These are phyloP conservation scores for Montipora capricornis DNA, from an alignment of 64 coral and sea anemone genomes.

Conservation along the genomic window DNA sequence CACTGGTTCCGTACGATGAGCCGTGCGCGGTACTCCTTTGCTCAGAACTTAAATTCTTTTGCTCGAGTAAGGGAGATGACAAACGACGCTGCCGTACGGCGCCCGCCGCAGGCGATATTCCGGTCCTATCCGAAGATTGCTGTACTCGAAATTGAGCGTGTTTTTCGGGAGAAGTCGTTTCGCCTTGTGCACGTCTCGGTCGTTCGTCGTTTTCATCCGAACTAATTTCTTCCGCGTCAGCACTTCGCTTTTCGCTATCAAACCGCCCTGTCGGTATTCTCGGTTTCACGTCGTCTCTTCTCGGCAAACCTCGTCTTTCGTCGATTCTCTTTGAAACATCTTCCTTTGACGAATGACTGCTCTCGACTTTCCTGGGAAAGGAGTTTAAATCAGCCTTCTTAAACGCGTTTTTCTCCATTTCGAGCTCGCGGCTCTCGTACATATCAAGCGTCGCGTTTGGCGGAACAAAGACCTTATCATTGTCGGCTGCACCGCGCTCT, in stretches of 20 bases:
- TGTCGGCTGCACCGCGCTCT: constrained; percentile 46
- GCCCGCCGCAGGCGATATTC: not conserved
- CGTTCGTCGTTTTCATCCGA: constrained; percentile 66
- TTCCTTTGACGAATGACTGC: constrained; percentile 43
- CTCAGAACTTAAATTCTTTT: not conserved
- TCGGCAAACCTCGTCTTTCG: not conserved
- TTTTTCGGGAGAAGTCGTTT: constrained; percentile 20
- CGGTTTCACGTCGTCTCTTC: constrained; percentile 47
- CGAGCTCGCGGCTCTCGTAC: constrained; percentile 87
- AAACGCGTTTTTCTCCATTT: constrained; percentile 76
- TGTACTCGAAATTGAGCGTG: constrained; percentile 8
- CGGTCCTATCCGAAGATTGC: constrained; percentile 13
- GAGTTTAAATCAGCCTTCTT: constrained; percentile 44
- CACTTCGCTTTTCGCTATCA: constrained; percentile 48
- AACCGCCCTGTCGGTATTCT: constrained; percentile 40
- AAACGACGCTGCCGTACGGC: constrained; percentile 31
- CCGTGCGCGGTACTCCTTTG: not conserved
- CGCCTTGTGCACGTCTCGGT: not conserved
- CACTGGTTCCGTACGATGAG: not conserved
- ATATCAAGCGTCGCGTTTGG: constrained; percentile 90
- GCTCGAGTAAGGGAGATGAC: constrained; percentile 36
- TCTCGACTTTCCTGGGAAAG: constrained; percentile 47
- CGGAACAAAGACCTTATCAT: constrained; percentile 83
- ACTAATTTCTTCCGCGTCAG: constrained; percentile 28
- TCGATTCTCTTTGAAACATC: constrained; percentile 48